phyloP scores from a whole-genome alignment of 2,113 vertebrate species.

The Rattus rattus region DNA sequence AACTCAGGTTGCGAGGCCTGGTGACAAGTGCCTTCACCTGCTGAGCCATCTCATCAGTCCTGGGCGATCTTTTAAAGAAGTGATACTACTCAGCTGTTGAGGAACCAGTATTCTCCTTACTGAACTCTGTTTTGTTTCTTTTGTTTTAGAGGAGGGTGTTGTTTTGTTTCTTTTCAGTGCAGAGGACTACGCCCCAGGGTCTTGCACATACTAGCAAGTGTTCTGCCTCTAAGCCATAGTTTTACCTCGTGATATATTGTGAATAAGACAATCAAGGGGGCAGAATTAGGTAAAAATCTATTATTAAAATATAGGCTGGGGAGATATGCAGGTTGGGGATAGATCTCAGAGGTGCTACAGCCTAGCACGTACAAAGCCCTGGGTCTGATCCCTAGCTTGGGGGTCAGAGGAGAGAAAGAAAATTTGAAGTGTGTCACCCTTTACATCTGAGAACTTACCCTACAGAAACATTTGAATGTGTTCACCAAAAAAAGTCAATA shows the following conservation, averaged over 20 bases:
- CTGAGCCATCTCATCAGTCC: background rate
- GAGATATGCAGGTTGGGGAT: background rate
- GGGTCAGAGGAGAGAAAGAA: background rate
- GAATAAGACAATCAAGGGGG: background rate
- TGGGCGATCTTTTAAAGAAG: background rate
- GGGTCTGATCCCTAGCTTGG: background rate
- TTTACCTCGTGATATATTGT: background rate
- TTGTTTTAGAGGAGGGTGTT: background rate
- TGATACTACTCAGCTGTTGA: constrained; percentile 10
- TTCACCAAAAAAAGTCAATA: constrained; percentile 20
- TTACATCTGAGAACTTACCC: constrained; percentile 39
- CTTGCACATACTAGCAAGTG: background rate
- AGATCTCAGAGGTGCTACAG: background rate
- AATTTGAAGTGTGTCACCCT: background rate
- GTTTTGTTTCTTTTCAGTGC: background rate
- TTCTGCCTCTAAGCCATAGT: background rate
- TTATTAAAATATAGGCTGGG: constrained; percentile 18
- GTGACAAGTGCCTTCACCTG: background rate
- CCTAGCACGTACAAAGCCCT: background rate
- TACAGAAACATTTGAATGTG: constrained; percentile 37
- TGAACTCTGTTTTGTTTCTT: background rate
- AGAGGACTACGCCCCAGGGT: background rate
- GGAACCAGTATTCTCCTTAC: constrained; percentile 13
- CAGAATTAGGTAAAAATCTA: constrained; percentile 20
- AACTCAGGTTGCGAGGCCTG: background rate